These are phyloP conservation scores for Eupeodes luniger DNA, from an alignment of 2,888 invertebrate species.

Conservation along the genomic window DNA sequence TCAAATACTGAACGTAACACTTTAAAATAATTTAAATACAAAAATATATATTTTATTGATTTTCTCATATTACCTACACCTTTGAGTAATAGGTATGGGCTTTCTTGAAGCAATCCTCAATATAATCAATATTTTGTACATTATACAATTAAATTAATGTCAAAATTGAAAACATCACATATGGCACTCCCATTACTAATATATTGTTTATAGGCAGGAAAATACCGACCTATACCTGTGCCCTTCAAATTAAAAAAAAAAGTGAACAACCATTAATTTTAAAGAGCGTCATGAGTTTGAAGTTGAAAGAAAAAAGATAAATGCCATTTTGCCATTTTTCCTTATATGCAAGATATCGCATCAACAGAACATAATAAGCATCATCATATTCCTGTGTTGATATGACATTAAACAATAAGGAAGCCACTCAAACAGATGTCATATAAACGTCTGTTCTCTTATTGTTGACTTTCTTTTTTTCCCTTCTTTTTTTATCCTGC, in stretches of 20 bases:
- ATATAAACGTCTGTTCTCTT: constrained; percentile 44
- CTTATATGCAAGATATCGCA: constrained; percentile 55
- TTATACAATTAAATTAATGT: neutral
- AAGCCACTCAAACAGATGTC: constrained; percentile 73
- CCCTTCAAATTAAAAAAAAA: constrained; percentile 21
- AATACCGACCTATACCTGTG: constrained; percentile 40
- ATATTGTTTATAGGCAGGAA: neutral
- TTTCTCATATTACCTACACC: too few species aligned
- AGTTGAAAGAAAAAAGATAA: constrained; percentile 23
- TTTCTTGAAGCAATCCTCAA: too few species aligned
- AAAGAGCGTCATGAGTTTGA: constrained; percentile 28
- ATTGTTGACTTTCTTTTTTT: constrained; percentile 8
- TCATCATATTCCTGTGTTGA: constrained; percentile 38
- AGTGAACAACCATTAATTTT: constrained; percentile 43
- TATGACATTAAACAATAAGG: constrained; percentile 50
- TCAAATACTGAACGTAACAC: too few species aligned
- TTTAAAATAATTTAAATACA: too few species aligned
- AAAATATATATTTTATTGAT: too few species aligned
- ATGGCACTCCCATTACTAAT: constrained; percentile 54
- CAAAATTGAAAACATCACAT: constrained; percentile 19
- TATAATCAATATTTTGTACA: too few species aligned
- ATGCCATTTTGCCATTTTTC: constrained; percentile 68
- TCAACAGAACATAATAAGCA: constrained; percentile 50
- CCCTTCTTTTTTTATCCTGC: neutral
- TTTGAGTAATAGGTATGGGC: too few species aligned